phyloP scores from a whole-genome alignment of 2,113 vertebrate species.

The Sitta europaea region DNA sequence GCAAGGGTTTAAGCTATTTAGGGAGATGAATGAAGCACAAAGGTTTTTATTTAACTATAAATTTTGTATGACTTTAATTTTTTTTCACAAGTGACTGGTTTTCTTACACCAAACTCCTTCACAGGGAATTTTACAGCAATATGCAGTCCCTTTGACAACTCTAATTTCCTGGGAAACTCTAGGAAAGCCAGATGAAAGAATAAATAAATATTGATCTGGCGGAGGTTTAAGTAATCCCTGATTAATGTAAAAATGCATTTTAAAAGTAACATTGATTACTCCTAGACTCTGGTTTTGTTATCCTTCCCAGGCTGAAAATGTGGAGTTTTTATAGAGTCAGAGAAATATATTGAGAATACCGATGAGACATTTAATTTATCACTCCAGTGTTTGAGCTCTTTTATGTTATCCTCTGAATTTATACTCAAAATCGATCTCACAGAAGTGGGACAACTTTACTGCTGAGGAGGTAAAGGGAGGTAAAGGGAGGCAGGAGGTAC shows the following conservation, averaged over 20 bases:
- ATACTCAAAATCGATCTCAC: neutral
- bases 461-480: neutral
- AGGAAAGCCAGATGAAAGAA: neutral
- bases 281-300: neutral
- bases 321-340: neutral
- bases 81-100: neutral
- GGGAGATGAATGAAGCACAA: neutral
- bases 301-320: neutral
- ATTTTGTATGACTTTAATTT: neutral
- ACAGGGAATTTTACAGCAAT: neutral
- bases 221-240: neutral
- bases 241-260: neutral
- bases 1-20: neutral
- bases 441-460: neutral
- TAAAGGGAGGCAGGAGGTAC: neutral
- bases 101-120: neutral
- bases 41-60: neutral
- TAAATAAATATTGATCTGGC: neutral
- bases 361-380: neutral
- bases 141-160: neutral
- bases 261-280: neutral
- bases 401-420: neutral
- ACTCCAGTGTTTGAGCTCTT: neutral
- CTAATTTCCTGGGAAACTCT: neutral
- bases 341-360: neutral